Base-by-base conservation (phyloP, 2,113 vertebrate species). In the Bucco capensis region DNA sequence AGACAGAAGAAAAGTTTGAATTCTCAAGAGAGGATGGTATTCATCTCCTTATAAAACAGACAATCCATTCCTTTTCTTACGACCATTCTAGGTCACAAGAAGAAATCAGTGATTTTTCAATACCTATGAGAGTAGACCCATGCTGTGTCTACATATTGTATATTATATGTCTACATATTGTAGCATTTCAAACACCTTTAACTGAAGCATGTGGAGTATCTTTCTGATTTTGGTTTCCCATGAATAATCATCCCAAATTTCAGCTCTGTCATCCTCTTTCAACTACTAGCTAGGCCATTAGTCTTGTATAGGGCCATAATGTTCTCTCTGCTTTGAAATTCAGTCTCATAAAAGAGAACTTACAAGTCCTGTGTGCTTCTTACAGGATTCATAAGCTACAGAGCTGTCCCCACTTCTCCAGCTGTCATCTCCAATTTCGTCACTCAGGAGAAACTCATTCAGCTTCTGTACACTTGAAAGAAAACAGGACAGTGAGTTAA, bases 361-460 rank as follows among this genome's bases (percentile, higher is more conserved):
- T 98, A 99, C 99, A 67, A 96, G 87, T 67, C 98, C 98, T 1
- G 97, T 82, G 93, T 98, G 98, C 87, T 99, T 99, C 90, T 98
- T 99, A 91, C 98, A 98, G 14, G 98, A 96, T 71, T 99, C 98
- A 37, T 98, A 97, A 35, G 98, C 92, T 79, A 98, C 84, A 16
- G 97, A 86, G 53, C 97, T 95, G 71, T 99, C 98, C 10, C 98
- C 98, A 2, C 98, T 98, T 90, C 98, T 97, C 98, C 98, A 99
- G 95, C 98, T 98, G 97, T 99, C 99, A 24, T 98, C 98, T 64
- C 98, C 98, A 72, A 99, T 99, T 97, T 99, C 99, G 81, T 99
- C 99, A 70, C 99, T 99, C 93, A 99, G 95, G 37, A 99, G 98
- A 94, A 99, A 99, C 94, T 99, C 99, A 21, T 98, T 98, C 69